Evolutionary conservation across 1,140 invertebrate genomes (phyloP).

Genomic region (Neodiprion fabricii): DNA sequence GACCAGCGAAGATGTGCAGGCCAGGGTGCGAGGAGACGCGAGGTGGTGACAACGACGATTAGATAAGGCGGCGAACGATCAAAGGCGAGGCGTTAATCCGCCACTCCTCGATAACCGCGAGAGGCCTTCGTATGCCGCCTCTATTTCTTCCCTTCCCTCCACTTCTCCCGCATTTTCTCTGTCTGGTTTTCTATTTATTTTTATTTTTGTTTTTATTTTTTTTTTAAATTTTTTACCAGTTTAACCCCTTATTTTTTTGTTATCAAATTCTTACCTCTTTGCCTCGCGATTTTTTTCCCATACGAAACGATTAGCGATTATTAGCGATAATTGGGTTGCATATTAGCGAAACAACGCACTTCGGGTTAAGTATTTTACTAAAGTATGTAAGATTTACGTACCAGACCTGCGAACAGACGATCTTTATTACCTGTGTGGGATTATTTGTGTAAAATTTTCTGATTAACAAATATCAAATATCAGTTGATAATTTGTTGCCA

Average conservation of each 20-base stretch:
- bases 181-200: neutral
- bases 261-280: neutral
- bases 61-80: constrained; percentile 51
- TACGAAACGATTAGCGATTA: too few species aligned
- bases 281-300: too few species aligned
- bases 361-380: too few species aligned
- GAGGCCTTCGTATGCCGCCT: constrained; percentile 38
- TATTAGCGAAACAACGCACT: too few species aligned
- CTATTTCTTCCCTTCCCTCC: constrained; percentile 17
- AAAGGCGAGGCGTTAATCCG: constrained; percentile 52
- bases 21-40: constrained; percentile 27
- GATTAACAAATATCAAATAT: too few species aligned
- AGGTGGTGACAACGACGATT: constrained; percentile 38
- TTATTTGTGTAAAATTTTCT: too few species aligned
- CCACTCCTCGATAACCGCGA: constrained; percentile 46
- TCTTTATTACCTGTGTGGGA: too few species aligned
- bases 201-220: too few species aligned
- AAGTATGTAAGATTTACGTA: too few species aligned
- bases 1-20: neutral
- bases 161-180: neutral
- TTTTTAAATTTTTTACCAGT: neutral
- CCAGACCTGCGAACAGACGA: too few species aligned
- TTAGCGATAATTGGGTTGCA: too few species aligned
- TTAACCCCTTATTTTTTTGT: neutral
- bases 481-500: too few species aligned